Conservation (phyloP, 2,888 invertebrate genomes). For the Polylopha cassiicola region DNA sequence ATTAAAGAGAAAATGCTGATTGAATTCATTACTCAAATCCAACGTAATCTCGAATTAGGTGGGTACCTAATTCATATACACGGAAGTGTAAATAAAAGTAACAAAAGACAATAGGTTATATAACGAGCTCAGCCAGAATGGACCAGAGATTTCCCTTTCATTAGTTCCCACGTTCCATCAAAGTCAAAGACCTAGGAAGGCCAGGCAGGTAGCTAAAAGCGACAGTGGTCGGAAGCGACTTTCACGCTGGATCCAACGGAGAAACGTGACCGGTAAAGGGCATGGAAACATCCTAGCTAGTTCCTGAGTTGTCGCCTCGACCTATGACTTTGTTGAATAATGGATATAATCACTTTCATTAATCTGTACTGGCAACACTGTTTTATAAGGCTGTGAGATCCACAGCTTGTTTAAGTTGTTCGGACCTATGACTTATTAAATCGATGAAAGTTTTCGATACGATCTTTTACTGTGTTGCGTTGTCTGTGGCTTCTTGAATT, state of each 20-base stretch:
- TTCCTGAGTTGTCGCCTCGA: conserved; percentile 49
- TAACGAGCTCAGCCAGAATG: conserved; percentile 10
- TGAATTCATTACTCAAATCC: too few relatives aligned
- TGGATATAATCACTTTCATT: conserved; percentile 12
- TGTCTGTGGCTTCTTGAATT: too few relatives aligned
- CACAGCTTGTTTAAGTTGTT: too few relatives aligned
- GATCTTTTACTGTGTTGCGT: too few relatives aligned
- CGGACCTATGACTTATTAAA: too few relatives aligned
- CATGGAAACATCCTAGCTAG: conserved; percentile 55
- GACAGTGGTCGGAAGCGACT: conserved; percentile 48
- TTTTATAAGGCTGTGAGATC: too few relatives aligned
- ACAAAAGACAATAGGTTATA: not conserved
- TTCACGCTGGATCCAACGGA: conserved; percentile 38
- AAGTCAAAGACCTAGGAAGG: conserved; percentile 34
- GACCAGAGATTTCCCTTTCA: conserved; percentile 29
- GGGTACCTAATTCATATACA: too few relatives aligned
- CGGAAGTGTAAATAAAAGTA: conserved; percentile 1
- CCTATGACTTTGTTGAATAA: conserved; percentile 36
- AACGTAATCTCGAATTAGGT: too few relatives aligned
- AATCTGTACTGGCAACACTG: too few relatives aligned
- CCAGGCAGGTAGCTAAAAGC: conserved; percentile 46
- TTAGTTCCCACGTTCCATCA: conserved; percentile 38
- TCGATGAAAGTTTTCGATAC: too few relatives aligned
- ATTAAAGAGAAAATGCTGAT: too few relatives aligned
- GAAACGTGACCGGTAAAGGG: conserved; percentile 52